Percentiles rank a stretch among this genome's conserved stretches.
Conservation (phyloP, 2,797 vertebrate genomes). For the Eleutherodactylus coqui region DNA sequence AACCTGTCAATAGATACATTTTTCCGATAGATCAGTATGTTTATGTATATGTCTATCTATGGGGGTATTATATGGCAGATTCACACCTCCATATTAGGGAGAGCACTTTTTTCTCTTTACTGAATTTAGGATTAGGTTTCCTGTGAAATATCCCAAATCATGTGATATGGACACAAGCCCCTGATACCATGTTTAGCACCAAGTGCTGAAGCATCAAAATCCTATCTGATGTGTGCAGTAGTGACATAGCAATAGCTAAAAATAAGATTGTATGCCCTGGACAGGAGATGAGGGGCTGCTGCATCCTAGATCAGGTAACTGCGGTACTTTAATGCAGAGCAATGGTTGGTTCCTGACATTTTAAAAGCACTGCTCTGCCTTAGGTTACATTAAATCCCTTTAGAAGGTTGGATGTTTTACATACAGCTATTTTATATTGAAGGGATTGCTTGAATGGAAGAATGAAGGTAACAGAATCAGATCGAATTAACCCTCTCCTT, state of each 20-base stretch:
- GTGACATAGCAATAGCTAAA: slow-evolving; percentile 15
- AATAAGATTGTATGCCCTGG: slow-evolving; percentile 7
- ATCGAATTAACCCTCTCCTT: background rate
- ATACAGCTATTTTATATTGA: background rate
- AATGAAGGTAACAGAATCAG: background rate
- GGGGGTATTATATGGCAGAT: background rate
- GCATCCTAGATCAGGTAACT: slow-evolving; percentile 26
- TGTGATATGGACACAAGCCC: slow-evolving; percentile 38
- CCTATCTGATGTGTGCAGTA: slow-evolving; percentile 18
- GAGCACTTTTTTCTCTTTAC: background rate
- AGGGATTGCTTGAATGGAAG: background rate
- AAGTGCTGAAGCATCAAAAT: slow-evolving; percentile 50
- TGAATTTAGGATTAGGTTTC: slow-evolving; percentile 51
- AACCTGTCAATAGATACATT: background rate
- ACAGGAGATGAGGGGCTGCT: slow-evolving; percentile 28
- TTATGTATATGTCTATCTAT: background rate
- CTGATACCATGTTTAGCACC: slow-evolving; percentile 34
- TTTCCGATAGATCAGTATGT: background rate
- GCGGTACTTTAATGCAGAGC: background rate
- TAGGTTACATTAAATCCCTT: slow-evolving; percentile 28
- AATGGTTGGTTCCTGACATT: slow-evolving; percentile 28
- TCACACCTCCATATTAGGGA: background rate
- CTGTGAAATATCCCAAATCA: slow-evolving; percentile 25
- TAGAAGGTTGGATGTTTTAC: slow-evolving; percentile 18
- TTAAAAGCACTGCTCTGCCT: slow-evolving; percentile 28